A percentile compares a stretch with the other conserved stretches of the same genome.
These are phyloP conservation scores for Nyctereutes procyonoides DNA, from an alignment of 2,113 vertebrate genomes.

Conservation along the genomic window DNA sequence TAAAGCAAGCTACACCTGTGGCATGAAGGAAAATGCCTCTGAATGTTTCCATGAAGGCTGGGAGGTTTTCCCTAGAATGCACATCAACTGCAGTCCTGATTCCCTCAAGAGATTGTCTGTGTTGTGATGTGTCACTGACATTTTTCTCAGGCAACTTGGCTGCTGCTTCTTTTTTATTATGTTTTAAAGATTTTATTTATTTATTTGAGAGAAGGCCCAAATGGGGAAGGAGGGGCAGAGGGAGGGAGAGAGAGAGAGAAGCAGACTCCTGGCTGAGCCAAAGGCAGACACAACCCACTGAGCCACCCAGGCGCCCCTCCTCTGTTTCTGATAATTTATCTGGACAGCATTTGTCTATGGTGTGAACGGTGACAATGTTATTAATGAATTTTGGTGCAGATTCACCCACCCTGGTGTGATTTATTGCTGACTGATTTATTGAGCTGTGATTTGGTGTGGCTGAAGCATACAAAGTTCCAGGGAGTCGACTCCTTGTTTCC, in stretches of 20 bases:
- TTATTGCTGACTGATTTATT: not conserved
- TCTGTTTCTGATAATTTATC: not conserved
- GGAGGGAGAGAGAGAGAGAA: too few species aligned
- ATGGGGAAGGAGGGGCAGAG: too few species aligned
- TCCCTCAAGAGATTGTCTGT: not conserved
- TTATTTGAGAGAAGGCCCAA: too few species aligned
- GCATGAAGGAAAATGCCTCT: not conserved
- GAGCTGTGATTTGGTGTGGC: not conserved
- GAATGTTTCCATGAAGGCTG: not conserved
- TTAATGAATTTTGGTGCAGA: not conserved
- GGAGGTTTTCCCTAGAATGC: not conserved
- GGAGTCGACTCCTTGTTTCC: not conserved
- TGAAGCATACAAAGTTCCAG: not conserved
- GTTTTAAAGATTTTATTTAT: too few species aligned
- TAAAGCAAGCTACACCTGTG: not conserved
- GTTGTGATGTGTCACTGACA: not conserved
- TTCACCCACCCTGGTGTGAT: not conserved
- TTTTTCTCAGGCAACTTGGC: not conserved
- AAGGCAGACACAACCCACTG: too few species aligned
- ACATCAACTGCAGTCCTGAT: fast-evolving
- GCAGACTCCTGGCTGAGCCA: too few species aligned
- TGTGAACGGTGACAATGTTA: not conserved
- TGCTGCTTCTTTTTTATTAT: too few species aligned
- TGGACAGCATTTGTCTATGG: not conserved
- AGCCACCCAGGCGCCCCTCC: not conserved